Evolutionary conservation across 2,797 vertebrate species (phyloP).

Genomic region (Hyperoplus lanceolatus): DNA sequence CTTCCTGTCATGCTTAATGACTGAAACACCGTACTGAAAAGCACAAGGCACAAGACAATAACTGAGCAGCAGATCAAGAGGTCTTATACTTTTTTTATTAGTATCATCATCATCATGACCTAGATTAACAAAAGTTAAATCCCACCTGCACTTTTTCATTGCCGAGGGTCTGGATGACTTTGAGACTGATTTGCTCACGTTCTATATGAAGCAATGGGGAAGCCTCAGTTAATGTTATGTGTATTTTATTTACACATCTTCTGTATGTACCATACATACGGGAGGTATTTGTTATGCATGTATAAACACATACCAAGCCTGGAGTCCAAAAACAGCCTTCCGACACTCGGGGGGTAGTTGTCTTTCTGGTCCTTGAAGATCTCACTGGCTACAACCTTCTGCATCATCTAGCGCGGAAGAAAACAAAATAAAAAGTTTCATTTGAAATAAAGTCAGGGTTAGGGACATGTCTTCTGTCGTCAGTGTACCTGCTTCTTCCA

Average conservation of each 20-base stretch:
- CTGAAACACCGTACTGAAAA: conserved; percentile 91
- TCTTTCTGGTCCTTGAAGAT: conserved; percentile 97
- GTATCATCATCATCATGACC: neutral
- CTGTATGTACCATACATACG: neutral
- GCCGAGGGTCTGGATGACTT: conserved; percentile 92
- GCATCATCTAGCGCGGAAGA: conserved; percentile 88
- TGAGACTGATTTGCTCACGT: conserved; percentile 93
- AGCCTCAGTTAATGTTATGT: conserved; percentile 14
- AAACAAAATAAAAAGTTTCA: neutral
- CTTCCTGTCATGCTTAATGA: conserved; percentile 95
- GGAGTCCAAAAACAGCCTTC: conserved; percentile 94
- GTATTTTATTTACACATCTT: neutral
- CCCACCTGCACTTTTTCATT: conserved; percentile 93
- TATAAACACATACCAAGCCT: conserved; percentile 88
- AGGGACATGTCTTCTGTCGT: neutral
- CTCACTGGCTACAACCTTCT: conserved; percentile 95
- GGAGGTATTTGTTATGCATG: neutral
- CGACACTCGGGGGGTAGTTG: conserved; percentile 94
- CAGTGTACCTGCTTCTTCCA: conserved; percentile 95
- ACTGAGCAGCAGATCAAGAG: neutral
- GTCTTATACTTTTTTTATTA: neutral
- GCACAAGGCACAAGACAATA: conserved; percentile 17
- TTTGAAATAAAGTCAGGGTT: neutral
- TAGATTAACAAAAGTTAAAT: neutral
- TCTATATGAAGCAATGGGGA: conserved; percentile 79